Conservation (phyloP, 2,888 invertebrate genomes). For the Cecidostiba fungosa region DNA sequence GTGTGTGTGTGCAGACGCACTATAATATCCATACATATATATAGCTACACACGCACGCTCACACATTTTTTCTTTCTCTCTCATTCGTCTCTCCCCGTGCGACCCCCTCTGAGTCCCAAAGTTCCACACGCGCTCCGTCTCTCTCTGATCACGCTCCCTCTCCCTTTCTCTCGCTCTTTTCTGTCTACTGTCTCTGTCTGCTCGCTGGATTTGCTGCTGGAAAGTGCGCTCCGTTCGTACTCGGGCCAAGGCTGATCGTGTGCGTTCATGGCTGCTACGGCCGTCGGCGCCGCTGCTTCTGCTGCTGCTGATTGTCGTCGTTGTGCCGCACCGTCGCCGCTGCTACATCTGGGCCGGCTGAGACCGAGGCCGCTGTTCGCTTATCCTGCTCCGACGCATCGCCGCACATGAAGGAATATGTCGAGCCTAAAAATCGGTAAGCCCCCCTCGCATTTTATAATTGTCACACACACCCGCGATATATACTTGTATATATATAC, state of each 20-base stretch:
- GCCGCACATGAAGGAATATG: constrained; percentile 81
- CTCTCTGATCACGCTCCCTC: neutral
- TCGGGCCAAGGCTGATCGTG: constrained; percentile 20
- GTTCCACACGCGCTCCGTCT: neutral
- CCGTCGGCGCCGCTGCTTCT: constrained; percentile 44
- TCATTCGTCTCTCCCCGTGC: constrained; percentile 5
- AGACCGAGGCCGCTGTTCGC: constrained; percentile 14
- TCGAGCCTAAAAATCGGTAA: constrained; percentile 85
- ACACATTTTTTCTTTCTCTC: constrained; percentile 4
- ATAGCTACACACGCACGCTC: neutral
- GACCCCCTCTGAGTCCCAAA: constrained; percentile 46
- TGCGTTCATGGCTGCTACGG: constrained; percentile 60
- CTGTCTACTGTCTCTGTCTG: constrained; percentile 1
- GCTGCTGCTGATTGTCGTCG: neutral
- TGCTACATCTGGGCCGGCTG: neutral
- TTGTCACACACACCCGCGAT: neutral
- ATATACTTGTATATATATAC: neutral
- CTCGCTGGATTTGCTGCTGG: constrained; percentile 26
- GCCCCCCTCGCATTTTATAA: constrained; percentile 64
- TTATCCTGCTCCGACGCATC: neutral
- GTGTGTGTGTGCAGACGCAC: neutral
- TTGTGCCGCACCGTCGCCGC: neutral
- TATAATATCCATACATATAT: neutral
- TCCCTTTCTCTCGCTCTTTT: neutral
- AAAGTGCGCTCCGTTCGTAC: constrained; percentile 27